Percentiles rank a stretch among this genome's conserved stretches.
Evolutionary conservation across 2,888 invertebrate species (phyloP).

Genomic region (Pedicia rivosa): DNA sequence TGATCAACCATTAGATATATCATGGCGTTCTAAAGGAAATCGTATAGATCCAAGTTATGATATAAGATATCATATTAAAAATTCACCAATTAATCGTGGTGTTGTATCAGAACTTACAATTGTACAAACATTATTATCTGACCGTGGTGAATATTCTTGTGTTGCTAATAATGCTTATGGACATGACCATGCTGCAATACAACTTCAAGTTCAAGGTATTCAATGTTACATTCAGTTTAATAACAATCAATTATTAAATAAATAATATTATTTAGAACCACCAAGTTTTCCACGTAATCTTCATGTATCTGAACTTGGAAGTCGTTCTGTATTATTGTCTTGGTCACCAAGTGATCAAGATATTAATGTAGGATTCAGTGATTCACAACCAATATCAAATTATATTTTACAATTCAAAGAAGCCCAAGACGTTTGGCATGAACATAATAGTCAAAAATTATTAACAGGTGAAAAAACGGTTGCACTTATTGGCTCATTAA

Average conservation of each 20-base stretch:
- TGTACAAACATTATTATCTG: constrained; percentile 33
- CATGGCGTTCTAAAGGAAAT: constrained; percentile 34
- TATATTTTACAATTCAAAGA: constrained; percentile 44
- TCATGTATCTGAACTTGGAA: constrained; percentile 36
- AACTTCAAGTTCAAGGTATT: constrained; percentile 34
- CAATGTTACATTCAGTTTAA: too few relatives aligned
- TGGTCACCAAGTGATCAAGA: constrained; percentile 38
- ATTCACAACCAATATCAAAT: constrained; percentile 35
- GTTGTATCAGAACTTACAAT: constrained; percentile 39
- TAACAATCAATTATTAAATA: too few relatives aligned
- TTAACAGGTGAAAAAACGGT: constrained; percentile 37
- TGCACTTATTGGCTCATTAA: constrained; percentile 35
- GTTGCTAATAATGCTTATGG: constrained; percentile 45
- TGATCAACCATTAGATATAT: constrained; percentile 36
- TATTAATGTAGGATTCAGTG: constrained; percentile 15
- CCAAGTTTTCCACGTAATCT: constrained; percentile 43
- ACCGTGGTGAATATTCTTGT: constrained; percentile 44
- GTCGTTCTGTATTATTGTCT: constrained; percentile 37
- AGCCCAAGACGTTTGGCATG: constrained; percentile 40
- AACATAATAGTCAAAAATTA: constrained; percentile 38
- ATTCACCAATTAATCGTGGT: constrained; percentile 28
- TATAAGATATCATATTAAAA: constrained; percentile 29
- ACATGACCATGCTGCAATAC: constrained; percentile 34
- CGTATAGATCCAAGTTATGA: constrained; percentile 35
- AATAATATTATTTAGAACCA: too few relatives aligned